Conservation (phyloP, 2,797 vertebrate species). For the Crax fasciolata region DNA sequence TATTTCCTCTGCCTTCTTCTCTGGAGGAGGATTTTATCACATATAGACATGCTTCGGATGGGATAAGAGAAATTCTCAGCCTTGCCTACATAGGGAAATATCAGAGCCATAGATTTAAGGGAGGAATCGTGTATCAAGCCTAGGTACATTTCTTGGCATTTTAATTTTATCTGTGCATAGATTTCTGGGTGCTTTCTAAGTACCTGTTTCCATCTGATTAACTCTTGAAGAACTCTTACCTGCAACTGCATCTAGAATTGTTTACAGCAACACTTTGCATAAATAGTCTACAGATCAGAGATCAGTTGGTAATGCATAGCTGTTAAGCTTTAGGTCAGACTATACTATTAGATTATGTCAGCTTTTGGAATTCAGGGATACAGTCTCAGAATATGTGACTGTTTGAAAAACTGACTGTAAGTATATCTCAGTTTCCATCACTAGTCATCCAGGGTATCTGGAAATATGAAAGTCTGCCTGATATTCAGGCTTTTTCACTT, state of each 20-base stretch:
- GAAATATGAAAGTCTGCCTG: background rate
- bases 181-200: background rate
- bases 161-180: background rate
- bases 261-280: background rate
- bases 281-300: background rate
- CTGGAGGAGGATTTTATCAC: constrained; percentile 16
- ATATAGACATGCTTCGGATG: background rate
- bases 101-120: background rate
- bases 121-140: background rate
- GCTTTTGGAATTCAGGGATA: background rate
- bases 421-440: background rate
- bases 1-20: background rate
- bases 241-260: background rate
- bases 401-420: background rate
- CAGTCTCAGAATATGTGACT: background rate
- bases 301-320: background rate
- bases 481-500: background rate
- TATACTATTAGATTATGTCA: background rate
- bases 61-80: constrained; percentile 16
- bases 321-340: background rate
- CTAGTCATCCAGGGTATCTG: background rate
- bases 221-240: background rate
- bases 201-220: background rate
- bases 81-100: background rate
- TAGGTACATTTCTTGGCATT: constrained; percentile 1